Conservation (phyloP, 23 tunicate species). For the Styela plicata region DNA sequence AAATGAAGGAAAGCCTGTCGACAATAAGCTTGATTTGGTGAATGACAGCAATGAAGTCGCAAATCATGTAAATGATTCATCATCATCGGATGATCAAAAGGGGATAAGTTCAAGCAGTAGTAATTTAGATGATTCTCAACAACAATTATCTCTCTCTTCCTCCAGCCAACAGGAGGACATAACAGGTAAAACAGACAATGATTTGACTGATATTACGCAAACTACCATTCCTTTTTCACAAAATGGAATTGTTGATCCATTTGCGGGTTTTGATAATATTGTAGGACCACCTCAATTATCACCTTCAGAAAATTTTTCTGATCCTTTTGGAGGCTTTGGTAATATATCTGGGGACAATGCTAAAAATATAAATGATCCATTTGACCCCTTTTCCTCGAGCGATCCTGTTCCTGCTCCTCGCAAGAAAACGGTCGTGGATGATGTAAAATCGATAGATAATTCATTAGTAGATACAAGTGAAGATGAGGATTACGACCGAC, state of each 20-base stretch:
- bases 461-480: not conserved
- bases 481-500: slow-evolving; percentile 14
- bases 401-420: not conserved
- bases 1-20: not conserved
- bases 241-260: not conserved
- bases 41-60: not conserved
- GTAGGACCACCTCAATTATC: slow-evolving; percentile 7
- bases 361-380: not conserved
- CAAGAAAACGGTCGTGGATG: not conserved
- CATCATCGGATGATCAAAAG: not conserved
- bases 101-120: not conserved
- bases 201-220: not conserved
- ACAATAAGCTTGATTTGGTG: not conserved
- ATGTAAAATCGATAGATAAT: not conserved
- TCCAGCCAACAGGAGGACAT: not conserved
- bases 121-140: not conserved
- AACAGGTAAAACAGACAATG: not conserved
- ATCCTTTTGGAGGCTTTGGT: not conserved
- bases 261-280: not conserved
- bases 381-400: not conserved
- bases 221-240: not conserved
- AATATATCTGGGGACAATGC: not conserved
- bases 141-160: not conserved
- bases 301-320: not conserved
- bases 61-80: not conserved